Evolutionary conservation across 2,113 vertebrate species (phyloP).

Genomic region (Phainopepla nitens): DNA sequence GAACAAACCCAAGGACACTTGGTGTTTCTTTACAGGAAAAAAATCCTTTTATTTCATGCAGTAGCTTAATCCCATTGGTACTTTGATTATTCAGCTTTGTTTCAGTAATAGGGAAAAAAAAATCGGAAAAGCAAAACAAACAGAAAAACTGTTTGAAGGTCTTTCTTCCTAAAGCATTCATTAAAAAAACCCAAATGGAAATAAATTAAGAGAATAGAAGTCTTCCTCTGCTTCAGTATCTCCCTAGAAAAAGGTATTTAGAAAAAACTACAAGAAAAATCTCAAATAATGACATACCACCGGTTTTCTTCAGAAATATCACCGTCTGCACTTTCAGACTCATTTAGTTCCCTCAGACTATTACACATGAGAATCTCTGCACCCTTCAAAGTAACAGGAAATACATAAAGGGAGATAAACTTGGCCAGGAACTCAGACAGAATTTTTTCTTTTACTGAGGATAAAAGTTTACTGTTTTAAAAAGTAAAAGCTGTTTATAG

Average conservation of each 20-base stretch:
- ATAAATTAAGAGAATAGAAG: not conserved
- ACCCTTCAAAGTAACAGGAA: slow-evolving; percentile 56
- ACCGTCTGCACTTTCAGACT: not conserved
- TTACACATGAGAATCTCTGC: not conserved
- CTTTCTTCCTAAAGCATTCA: not conserved
- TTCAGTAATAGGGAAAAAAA: not conserved
- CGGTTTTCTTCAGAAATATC: not conserved
- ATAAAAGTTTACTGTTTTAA: slow-evolving; percentile 23
- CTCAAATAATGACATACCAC: not conserved
- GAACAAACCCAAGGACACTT: not conserved
- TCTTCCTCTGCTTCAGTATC: not conserved
- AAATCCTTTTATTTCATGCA: not conserved
- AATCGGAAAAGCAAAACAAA: not conserved
- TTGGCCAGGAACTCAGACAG: slow-evolving; percentile 16
- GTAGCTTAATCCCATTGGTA: not conserved
- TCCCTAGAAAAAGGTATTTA: not conserved
- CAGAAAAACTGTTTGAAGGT: not conserved
- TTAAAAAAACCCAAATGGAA: not conserved
- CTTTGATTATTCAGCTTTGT: not conserved
- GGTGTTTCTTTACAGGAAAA: not conserved
- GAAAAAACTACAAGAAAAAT: not conserved
- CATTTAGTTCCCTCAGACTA: not conserved
- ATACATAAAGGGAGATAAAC: slow-evolving; percentile 40
- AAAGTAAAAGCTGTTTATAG: slow-evolving; percentile 54
- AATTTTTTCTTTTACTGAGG: not conserved